Conservation (phyloP, 2,888 invertebrate species). For the Troilus luridus region DNA sequence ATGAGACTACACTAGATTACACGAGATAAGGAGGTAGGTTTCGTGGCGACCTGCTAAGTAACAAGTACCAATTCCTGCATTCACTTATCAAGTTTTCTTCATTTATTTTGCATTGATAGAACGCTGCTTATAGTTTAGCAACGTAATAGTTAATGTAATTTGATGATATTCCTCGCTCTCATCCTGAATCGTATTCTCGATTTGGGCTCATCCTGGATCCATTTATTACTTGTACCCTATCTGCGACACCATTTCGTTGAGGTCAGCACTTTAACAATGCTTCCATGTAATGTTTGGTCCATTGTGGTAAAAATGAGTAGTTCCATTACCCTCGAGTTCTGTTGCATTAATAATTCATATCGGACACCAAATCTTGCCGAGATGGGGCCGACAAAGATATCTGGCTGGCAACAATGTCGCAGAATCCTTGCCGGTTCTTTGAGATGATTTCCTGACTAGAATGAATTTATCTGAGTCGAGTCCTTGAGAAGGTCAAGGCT, state of each 20-base stretch:
- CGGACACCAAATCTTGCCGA: background rate
- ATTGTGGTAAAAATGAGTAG: background rate
- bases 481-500: background rate
- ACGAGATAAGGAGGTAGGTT: too few relatives aligned
- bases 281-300: background rate
- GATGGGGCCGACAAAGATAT: constrained; percentile 1
- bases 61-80: too few relatives aligned
- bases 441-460: constrained; percentile 31
- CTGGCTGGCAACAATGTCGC: constrained; percentile 25
- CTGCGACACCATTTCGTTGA: background rate
- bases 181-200: too few relatives aligned
- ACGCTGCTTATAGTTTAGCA: too few relatives aligned
- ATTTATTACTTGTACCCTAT: background rate
- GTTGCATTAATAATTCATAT: background rate
- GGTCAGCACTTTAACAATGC: background rate
- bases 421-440: constrained; percentile 24
- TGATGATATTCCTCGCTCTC: too few relatives aligned
- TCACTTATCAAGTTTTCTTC: too few relatives aligned
- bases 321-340: background rate
- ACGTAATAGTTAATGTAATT: too few relatives aligned
- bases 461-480: background rate
- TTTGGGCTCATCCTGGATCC: background rate
- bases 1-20: too few relatives aligned
- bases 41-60: too few relatives aligned
- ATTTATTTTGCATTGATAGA: too few relatives aligned